These are phyloP conservation scores for Pycnomerus fuliginosus DNA, from an alignment of 2,888 invertebrate species.

Conservation along the genomic window DNA sequence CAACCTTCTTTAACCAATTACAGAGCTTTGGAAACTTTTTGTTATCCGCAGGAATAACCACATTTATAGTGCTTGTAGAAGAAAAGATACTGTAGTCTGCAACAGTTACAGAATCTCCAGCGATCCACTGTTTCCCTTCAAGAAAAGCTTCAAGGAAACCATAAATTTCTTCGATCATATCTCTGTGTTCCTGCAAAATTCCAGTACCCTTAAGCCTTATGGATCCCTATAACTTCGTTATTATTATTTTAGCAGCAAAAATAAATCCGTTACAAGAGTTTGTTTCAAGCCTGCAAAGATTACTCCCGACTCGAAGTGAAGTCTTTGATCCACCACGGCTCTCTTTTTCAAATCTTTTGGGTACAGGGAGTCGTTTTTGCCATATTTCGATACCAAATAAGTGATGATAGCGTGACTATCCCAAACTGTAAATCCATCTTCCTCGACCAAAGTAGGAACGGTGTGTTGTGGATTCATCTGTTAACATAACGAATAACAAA, in stretches of 20 bases:
- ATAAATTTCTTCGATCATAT: slow-evolving; percentile 54
- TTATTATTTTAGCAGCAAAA: no score
- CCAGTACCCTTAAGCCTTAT: no score
- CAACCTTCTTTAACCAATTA: slow-evolving; percentile 47
- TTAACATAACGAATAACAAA: slow-evolving; percentile 8
- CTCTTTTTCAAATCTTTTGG: slow-evolving; percentile 47
- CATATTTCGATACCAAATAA: slow-evolving; percentile 43
- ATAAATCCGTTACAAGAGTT: no score
- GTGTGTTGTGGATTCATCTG: slow-evolving; percentile 53
- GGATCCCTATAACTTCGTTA: no score
- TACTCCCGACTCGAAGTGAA: no score
- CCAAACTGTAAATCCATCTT: slow-evolving; percentile 48
- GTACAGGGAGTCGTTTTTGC: slow-evolving; percentile 30
- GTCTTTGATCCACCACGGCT: slow-evolving; percentile 57
- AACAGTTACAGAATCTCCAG: slow-evolving; percentile 40
- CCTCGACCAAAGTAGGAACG: slow-evolving; percentile 32
- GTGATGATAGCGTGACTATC: slow-evolving; percentile 55
- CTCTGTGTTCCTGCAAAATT: no score
- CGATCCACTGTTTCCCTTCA: slow-evolving; percentile 44
- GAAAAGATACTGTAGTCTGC: slow-evolving; percentile 43
- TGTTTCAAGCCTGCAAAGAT: no score
- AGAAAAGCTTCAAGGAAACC: slow-evolving; percentile 54
- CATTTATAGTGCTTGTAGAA: slow-evolving; percentile 42
- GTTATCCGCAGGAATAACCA: slow-evolving; percentile 26
- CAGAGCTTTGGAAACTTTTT: slow-evolving; percentile 30